Evolutionary conservation across 2,888 invertebrate genomes (phyloP), one percentile per base, ranked within the genome.

Genomic region (Lucinisca nassula): DNA sequence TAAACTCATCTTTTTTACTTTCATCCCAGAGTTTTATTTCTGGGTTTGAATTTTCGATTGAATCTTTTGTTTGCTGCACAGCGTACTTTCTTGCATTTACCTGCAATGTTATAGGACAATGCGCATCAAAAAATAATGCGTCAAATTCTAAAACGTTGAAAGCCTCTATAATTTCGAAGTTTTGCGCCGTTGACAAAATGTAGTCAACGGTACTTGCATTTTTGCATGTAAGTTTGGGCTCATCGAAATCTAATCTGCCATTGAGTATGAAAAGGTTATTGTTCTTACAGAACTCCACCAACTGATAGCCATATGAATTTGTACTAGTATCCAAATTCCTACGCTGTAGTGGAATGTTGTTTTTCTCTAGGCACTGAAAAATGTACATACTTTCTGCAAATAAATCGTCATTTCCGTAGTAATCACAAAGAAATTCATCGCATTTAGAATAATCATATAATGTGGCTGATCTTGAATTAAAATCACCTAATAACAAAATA

Each of bases 281-380:
- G 24, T 21, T 37, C 35, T 75, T 75, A 75, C 75, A 75, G 49
- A 75, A 75, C 2, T 75, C 75, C 12, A 49, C 17, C 12, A 75
- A 14, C 49, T 75, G 75, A 2, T 49, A 14, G 6, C 75, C 75
- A 49, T 75, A 75, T n/a, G 8, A 12, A 75, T 75, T 75, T 75
- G 32, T 24, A 17, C 2, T 12, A 30, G 3, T 17, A 30, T 75
- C 75, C 40, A 21, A 4, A 4, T 8, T 21, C 10, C 49, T 49
- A n/a, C 75, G 21, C 10, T 49, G 6, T 27, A 45, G 6, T 24
- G n/a, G 45, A 10, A 75, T 21, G 6, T 75, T 40, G 24, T 1
- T 6, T 24, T 35, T 21, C 49, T 75, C 51, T 17, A 75, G 49
- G 24, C 24, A 38, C 10, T 49, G 2, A n/a, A 27, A 45, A 49